Evolutionary conservation across 1,140 invertebrate species (phyloP).

Genomic region (Gryllus bimaculatus): DNA sequence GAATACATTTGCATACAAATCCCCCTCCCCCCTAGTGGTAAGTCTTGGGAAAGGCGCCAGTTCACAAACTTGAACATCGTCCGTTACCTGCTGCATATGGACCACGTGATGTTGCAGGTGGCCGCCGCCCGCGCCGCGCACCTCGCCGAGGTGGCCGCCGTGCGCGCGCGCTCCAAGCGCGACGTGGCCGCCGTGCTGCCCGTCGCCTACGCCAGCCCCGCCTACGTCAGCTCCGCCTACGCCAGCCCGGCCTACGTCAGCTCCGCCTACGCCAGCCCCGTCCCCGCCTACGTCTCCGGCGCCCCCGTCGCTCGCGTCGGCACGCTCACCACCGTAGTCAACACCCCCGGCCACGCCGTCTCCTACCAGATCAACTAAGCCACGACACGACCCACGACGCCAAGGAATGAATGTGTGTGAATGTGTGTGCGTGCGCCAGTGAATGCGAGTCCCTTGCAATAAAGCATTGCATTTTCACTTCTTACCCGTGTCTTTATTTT

Average conservation of each 20-base stretch:
- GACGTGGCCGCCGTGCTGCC: conserved; percentile 10
- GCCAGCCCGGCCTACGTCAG: conserved; percentile 10
- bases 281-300: neutral
- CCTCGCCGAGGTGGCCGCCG: conserved; percentile 22
- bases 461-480: too few relatives aligned
- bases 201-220: conserved; percentile 6
- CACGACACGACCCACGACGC: too few relatives aligned
- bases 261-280: conserved; percentile 18
- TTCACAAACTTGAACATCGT: too few relatives aligned
- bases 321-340: conserved; percentile 34
- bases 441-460: too few relatives aligned
- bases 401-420: too few relatives aligned
- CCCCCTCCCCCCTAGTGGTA: too few relatives aligned
- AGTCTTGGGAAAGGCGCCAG: too few relatives aligned
- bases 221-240: conserved; percentile 20
- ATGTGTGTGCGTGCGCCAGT: too few relatives aligned
- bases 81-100: too few relatives aligned
- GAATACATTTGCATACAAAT: too few relatives aligned
- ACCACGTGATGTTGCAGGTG: too few relatives aligned
- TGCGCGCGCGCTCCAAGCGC: conserved; percentile 14
- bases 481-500: too few relatives aligned
- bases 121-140: conserved; percentile 27
- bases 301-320: conserved; percentile 27
- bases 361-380: conserved; percentile 34
- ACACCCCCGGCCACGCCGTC: conserved; percentile 33